A percentile compares a stretch with the other conserved stretches of the same genome.
Conservation (phyloP, 2,797 vertebrate genomes). For the Saxicola maurus region DNA sequence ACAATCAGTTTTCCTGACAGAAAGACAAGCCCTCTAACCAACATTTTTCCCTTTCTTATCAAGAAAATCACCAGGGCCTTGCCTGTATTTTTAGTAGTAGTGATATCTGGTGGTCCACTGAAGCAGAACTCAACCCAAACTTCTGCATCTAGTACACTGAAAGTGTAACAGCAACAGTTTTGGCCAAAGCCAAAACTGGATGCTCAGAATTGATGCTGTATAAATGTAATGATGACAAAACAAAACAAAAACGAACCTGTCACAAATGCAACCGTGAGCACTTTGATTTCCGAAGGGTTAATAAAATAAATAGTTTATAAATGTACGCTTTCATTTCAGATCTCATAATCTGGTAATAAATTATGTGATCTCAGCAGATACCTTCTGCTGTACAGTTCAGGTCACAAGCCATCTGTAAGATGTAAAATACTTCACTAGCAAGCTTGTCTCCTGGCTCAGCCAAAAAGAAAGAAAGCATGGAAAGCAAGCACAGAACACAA, state of each 20-base stretch:
- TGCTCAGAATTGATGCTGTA: constrained; percentile 24
- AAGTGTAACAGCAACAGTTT: constrained; percentile 41
- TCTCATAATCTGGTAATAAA: constrained; percentile 80
- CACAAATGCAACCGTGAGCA: constrained; percentile 60
- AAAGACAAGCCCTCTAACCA: not conserved
- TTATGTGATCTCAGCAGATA: constrained; percentile 94
- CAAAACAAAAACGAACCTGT: constrained; percentile 41
- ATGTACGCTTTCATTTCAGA: constrained; percentile 68
- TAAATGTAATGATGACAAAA: constrained; percentile 44
- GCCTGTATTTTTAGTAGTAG: not conserved
- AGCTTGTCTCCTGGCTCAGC: constrained; percentile 90
- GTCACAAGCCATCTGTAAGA: constrained; percentile 99
- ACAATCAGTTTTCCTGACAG: not conserved
- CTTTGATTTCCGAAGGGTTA: constrained; percentile 57
- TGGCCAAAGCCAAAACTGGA: constrained; percentile 11
- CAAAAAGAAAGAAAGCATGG: constrained; percentile 79
- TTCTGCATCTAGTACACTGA: constrained; percentile 12
- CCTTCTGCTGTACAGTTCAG: constrained; percentile 99
- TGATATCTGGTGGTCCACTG: not conserved
- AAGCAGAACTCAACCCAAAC: constrained; percentile 52
- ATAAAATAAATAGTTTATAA: constrained; percentile 60
- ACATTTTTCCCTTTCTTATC: not conserved
- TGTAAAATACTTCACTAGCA: constrained; percentile 95
- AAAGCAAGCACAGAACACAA: constrained; percentile 77
- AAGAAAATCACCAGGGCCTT: not conserved